Conservation (phyloP, 1,140 invertebrate species). For the Bombyx mandarina region DNA sequence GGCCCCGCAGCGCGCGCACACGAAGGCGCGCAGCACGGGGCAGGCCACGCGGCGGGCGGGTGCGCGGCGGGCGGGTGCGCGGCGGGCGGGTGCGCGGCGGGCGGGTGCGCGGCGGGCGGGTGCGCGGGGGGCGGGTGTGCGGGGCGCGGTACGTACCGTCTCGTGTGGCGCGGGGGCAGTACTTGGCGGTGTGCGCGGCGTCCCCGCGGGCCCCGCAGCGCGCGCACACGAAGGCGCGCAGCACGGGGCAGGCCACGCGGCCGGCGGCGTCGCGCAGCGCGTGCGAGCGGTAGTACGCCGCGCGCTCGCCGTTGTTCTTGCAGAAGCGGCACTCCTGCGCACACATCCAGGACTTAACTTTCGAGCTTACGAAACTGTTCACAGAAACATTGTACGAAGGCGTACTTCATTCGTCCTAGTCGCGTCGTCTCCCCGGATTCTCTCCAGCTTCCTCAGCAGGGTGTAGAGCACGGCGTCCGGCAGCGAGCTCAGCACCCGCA, state of each 20-base stretch:
- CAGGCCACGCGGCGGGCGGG: no score
- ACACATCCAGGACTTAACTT: neutral
- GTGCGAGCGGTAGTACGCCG: constrained; percentile 76
- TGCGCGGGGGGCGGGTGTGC: no score
- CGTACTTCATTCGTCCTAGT: no score
- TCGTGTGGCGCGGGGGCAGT: constrained; percentile 73
- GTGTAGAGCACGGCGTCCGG: constrained; percentile 27
- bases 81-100: neutral
- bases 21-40: no score
- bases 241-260: constrained; percentile 76
- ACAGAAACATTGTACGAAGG: no score
- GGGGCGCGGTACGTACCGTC: neutral
- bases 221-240: constrained; percentile 78
- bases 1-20: no score
- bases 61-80: no score
- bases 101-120: neutral
- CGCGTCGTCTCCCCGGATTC: neutral
- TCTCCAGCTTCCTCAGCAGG: constrained; percentile 26
- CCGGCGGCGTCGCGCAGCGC: constrained; percentile 75
- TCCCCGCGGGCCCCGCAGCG: constrained; percentile 79
- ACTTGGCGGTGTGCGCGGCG: constrained; percentile 82
- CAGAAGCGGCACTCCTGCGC: constrained; percentile 66
- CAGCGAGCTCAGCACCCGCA: constrained; percentile 30
- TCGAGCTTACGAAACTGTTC: neutral
- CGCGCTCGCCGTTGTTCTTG: constrained; percentile 79